Evolutionary conservation across 1,140 invertebrate genomes (phyloP).

Genomic region (Physella acuta): DNA sequence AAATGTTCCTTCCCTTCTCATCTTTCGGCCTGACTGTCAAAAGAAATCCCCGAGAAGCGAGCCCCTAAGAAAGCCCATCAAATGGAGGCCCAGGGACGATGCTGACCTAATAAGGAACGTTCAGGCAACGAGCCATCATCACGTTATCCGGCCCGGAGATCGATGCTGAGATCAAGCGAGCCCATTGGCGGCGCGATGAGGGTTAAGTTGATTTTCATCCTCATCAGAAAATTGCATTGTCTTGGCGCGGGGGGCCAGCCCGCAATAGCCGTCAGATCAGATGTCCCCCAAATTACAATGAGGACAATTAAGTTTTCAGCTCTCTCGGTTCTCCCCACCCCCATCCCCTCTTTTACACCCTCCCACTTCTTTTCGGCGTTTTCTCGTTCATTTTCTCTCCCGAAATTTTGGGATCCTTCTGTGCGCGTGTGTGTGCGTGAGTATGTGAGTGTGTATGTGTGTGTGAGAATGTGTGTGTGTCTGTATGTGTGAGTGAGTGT

Average conservation of each 20-base stretch:
- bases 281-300: slow-evolving; percentile 24
- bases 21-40: too few species aligned
- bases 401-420: too few species aligned
- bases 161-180: slow-evolving; percentile 25
- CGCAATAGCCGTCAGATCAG: slow-evolving; percentile 21
- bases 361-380: background rate
- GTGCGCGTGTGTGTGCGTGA: too few species aligned
- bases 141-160: slow-evolving; percentile 5
- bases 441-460: too few species aligned
- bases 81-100: background rate
- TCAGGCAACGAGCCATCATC: background rate
- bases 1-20: too few species aligned
- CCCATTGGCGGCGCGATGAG: slow-evolving; percentile 10
- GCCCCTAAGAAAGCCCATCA: too few species aligned
- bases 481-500: too few species aligned
- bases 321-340: background rate
- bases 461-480: too few species aligned
- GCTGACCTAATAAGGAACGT: background rate
- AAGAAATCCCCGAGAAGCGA: too few species aligned
- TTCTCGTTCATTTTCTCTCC: too few species aligned
- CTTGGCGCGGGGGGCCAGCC: background rate
- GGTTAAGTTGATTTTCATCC: slow-evolving; percentile 24
- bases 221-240: slow-evolving; percentile 26
- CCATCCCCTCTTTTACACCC: background rate
- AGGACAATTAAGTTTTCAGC: slow-evolving; percentile 26